Evolutionary conservation across 1,140 invertebrate genomes (phyloP).

Genomic region (Anastrepha ludens): DNA sequence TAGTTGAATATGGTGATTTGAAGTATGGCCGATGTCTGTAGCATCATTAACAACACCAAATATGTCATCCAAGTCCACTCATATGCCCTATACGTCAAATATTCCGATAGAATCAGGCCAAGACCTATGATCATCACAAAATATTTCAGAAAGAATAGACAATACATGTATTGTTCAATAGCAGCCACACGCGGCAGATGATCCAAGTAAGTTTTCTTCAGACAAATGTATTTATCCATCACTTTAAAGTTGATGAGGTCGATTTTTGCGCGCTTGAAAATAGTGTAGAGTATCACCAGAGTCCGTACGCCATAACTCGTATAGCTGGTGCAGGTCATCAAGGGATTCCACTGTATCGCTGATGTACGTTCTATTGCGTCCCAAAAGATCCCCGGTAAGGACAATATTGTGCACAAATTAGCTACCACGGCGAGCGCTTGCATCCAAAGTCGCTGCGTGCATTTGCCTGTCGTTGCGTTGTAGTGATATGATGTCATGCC

Average conservation of each 20-base stretch:
- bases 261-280: background rate
- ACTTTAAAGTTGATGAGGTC: background rate
- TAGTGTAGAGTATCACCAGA: background rate
- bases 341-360: slow-evolving; percentile 24
- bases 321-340: background rate
- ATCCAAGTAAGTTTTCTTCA: background rate
- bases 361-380: background rate
- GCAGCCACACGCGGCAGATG: background rate
- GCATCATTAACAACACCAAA: background rate
- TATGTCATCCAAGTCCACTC: background rate
- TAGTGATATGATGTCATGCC: slow-evolving; percentile 2
- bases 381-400: background rate
- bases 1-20: background rate
- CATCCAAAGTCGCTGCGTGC: background rate
- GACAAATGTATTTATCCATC: background rate
- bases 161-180: background rate
- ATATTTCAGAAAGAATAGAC: background rate
- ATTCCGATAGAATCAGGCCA: background rate
- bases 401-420: background rate
- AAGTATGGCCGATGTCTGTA: background rate
- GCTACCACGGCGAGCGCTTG: background rate
- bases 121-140: background rate
- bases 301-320: background rate
- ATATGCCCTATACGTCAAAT: no score
- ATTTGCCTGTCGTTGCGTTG: background rate